Conservation (phyloP, 2,113 vertebrate species). For the Psittacula cyanocephala region DNA sequence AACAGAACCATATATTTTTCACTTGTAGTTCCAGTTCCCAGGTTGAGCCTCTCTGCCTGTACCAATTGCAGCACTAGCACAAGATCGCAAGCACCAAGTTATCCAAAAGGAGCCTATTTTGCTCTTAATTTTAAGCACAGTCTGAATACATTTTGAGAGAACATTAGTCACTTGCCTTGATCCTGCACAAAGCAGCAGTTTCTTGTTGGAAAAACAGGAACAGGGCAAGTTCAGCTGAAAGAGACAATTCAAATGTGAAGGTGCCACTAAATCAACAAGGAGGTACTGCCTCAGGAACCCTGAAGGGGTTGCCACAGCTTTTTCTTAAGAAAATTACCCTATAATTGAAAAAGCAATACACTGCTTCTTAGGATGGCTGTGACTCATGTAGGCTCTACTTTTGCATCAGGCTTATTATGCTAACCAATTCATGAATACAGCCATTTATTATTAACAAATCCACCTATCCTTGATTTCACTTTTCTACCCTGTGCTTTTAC, state of each 20-base stretch:
- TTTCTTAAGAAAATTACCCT: not conserved
- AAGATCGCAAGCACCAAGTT: not conserved
- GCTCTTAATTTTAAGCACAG: conserved; percentile 47
- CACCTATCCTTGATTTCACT: not conserved
- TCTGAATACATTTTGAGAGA: conserved; percentile 34
- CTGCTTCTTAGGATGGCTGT: not conserved
- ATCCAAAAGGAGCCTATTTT: conserved; percentile 28
- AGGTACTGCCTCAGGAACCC: not conserved
- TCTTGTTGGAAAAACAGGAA: not conserved
- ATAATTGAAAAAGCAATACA: not conserved
- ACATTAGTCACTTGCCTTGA: conserved; percentile 14
- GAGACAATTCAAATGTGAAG: not conserved
- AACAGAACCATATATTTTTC: not conserved
- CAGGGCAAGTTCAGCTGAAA: not conserved
- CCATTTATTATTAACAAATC: not conserved
- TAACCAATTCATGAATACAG: not conserved
- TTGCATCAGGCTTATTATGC: not conserved
- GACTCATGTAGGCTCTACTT: not conserved
- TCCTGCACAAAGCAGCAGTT: conserved; percentile 15
- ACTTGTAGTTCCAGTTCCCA: not conserved
- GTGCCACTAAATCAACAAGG: not conserved
- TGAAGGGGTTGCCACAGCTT: not conserved
- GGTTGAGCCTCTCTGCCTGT: not conserved
- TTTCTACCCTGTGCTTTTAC: not conserved
- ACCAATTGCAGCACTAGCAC: not conserved